A percentile compares a stretch with the other conserved stretches of the same genome.
Conservation (phyloP, 2,113 vertebrate genomes). For the Cyanoliseus patagonus region DNA sequence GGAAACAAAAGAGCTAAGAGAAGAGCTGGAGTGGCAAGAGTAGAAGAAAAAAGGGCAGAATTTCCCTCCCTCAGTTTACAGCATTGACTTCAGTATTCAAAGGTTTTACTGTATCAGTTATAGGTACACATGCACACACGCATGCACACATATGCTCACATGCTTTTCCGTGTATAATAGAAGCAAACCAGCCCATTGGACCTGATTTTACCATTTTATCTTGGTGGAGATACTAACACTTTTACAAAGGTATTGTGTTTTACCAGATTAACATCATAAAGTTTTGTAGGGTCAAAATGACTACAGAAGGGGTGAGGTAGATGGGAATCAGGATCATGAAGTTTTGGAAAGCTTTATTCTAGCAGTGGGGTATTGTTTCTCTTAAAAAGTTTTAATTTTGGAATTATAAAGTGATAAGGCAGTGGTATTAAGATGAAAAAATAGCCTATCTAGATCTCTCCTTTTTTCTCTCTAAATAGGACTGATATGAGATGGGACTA, state of each 20-base stretch:
- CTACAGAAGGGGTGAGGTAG: neutral
- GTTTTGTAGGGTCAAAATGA: neutral
- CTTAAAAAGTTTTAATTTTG: neutral
- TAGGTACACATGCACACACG: neutral
- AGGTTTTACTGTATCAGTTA: neutral
- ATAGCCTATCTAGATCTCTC: neutral
- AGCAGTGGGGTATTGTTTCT: neutral
- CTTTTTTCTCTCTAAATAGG: neutral
- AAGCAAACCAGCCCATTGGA: neutral
- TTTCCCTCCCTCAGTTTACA: neutral
- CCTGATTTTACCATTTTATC: neutral
- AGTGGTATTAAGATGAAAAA: neutral
- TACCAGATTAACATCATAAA: neutral
- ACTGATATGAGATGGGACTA: neutral
- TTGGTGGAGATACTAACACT: neutral
- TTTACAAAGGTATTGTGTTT: neutral
- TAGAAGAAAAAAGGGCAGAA: neutral
- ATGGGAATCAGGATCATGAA: neutral
- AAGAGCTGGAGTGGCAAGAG: neutral
- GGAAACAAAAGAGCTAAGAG: neutral
- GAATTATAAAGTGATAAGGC: neutral
- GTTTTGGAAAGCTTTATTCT: neutral
- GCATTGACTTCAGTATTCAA: neutral
- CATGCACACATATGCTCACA: accelerated
- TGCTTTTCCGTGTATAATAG: neutral